Evolutionary conservation across 2,113 vertebrate genomes (phyloP).

Genomic region (Hoplias malabaricus): DNA sequence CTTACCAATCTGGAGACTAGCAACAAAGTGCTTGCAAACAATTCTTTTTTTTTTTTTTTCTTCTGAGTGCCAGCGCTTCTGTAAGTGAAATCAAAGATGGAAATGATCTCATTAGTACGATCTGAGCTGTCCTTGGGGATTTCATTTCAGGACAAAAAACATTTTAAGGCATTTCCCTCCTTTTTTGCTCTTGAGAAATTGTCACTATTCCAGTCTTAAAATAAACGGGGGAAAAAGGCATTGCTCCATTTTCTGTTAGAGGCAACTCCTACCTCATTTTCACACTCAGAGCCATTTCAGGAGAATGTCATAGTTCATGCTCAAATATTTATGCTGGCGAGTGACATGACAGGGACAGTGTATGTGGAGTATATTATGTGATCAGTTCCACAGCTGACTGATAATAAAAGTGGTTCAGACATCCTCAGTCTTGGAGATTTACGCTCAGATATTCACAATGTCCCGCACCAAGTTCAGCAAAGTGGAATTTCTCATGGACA

Average conservation of each 20-base stretch:
- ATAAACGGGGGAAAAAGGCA: constrained; percentile 2
- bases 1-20: constrained; percentile 22
- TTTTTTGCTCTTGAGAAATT: neutral
- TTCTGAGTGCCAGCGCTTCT: neutral
- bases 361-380: constrained; percentile 34
- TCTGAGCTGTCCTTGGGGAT: constrained; percentile 11
- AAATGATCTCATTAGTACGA: constrained; percentile 30
- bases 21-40: constrained; percentile 31
- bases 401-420: constrained; percentile 33
- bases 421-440: neutral
- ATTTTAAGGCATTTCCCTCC: constrained; percentile 3
- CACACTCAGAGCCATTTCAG: constrained; percentile 15
- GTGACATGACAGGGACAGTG: constrained; percentile 29
- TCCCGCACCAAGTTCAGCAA: neutral
- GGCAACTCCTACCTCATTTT: constrained; percentile 20
- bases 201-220: neutral
- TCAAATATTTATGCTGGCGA: constrained; percentile 38
- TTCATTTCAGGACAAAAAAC: neutral
- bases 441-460: constrained; percentile 27
- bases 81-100: constrained; percentile 39
- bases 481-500: neutral
- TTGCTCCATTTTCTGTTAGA: constrained; percentile 30
- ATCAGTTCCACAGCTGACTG: constrained; percentile 34
- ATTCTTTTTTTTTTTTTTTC: neutral
- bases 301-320: constrained; percentile 17